Base-by-base conservation (phyloP, 2,113 vertebrate genomes). In the Atrichornis clamosus region DNA sequence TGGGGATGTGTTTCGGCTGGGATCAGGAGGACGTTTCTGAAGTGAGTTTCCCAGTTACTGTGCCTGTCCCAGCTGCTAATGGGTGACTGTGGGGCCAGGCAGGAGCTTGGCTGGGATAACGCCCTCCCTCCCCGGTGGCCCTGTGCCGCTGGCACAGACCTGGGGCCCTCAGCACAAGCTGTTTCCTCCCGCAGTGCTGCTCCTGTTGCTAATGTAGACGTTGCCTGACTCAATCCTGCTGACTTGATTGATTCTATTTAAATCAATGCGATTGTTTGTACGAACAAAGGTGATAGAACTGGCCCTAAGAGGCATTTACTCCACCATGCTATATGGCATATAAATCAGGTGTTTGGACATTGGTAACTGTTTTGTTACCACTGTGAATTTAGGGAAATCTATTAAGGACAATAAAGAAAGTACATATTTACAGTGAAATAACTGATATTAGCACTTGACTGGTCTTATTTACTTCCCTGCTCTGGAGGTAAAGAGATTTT, bases 141-240 rank as follows among this genome's bases (percentile, higher is more conserved):
- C 39, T 41, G 39, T 41, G 0, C 41, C 0, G 1, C 68, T 59
- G 63, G 41, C 20, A 41, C 0, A 0, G 80, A 26, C 22, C 33
- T 22, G 1, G 1, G 32, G 18, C 15, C 26, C 21, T 14, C 26
- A 79, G 75, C 58, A 88, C 30, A 47, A 67, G 73, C 17, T 3
- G 0, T 15, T 88, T 77, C 56, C 35, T 56, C 47, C 60, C 1
- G 1, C 77, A 55, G 47, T 1, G 3, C 87, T 35, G 23, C 41
- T 86, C 70, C 63, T 35, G 4, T 7, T 84, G 50, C 70, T 85
- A 17, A 81, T 4, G 4, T 4, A 63, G 77, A 81, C 0, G 0
- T 62, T 39, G 55, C 73, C 63, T 58, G 52, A 50, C 41, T 49
- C 44, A 76, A 84, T 78, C 41, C 37, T 87, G 53, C 67, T 87